A percentile compares a stretch with the other conserved stretches of the same genome.
These are phyloP conservation scores for Coccyzus lansbergi DNA, from an alignment of 2,797 vertebrate species.

Conservation along the genomic window DNA sequence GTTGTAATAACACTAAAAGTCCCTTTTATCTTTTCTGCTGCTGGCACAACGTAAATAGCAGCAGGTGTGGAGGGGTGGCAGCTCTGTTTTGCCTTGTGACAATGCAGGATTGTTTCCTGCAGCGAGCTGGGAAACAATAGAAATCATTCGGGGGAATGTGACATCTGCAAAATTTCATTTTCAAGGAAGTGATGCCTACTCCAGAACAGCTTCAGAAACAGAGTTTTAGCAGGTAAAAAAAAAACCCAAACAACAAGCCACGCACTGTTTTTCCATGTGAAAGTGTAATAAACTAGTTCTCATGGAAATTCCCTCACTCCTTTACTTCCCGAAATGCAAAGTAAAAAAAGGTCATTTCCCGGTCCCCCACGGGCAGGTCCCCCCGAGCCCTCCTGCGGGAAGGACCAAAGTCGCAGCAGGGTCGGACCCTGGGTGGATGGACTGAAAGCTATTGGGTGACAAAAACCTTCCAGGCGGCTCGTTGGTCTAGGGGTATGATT, in stretches of 20 bases:
- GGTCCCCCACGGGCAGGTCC: fast-evolving
- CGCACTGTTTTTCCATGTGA: background rate
- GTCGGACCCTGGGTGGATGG: too few relatives aligned
- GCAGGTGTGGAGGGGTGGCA: background rate
- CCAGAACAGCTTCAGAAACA: background rate
- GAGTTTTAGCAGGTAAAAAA: background rate
- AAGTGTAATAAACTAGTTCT: background rate
- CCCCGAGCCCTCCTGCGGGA: too few relatives aligned
- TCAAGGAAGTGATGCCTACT: background rate
- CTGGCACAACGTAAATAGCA: background rate
- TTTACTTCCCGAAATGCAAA: background rate
- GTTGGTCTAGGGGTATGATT: conserved; percentile 82
- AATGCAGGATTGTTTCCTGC: background rate
- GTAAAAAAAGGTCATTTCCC: background rate
- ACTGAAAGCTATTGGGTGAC: too few relatives aligned
- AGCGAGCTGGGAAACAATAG: background rate
- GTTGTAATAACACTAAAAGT: background rate
- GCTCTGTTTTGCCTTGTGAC: background rate
- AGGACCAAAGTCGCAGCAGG: too few relatives aligned
- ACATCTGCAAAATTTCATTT: background rate
- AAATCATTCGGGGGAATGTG: background rate
- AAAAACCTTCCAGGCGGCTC: conserved; percentile 54
- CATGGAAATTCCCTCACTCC: background rate
- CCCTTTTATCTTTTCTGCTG: background rate
- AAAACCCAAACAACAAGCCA: background rate